A percentile compares a stretch with the other conserved stretches of the same genome.
Evolutionary conservation across 2,888 invertebrate genomes (phyloP).

Genomic region (Clostera curtula): DNA sequence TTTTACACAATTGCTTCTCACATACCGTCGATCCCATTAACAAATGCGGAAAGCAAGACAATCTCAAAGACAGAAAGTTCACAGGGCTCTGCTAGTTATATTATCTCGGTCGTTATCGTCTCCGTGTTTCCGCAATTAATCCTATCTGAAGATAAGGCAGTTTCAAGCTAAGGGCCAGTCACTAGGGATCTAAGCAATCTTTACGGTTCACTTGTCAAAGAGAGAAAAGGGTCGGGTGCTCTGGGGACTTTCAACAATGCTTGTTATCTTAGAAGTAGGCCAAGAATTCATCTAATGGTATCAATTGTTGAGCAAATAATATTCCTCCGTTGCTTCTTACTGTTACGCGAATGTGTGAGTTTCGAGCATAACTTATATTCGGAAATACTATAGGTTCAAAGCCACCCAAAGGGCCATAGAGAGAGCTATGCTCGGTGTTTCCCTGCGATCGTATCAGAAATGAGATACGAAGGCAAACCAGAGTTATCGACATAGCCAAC

Average conservation of each 20-base stretch:
- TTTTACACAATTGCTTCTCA: no score
- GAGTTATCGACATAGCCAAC: no score
- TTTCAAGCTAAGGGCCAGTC: slow-evolving; percentile 69
- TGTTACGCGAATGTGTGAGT: no score
- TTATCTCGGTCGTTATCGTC: slow-evolving; percentile 60
- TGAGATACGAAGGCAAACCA: no score
- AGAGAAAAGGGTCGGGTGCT: slow-evolving; percentile 69
- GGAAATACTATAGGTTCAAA: no score
- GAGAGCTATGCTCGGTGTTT: no score
- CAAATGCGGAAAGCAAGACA: slow-evolving; percentile 19
- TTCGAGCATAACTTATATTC: no score
- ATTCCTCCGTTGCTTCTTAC: no score
- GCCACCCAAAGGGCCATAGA: no score
- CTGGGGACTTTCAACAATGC: slow-evolving; percentile 73
- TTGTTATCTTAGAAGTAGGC: slow-evolving; percentile 71
- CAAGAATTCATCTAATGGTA: slow-evolving; percentile 66
- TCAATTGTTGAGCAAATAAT: slow-evolving; percentile 62
- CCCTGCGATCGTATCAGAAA: no score
- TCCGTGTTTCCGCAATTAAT: slow-evolving; percentile 72
- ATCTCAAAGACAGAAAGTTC: slow-evolving; percentile 27
- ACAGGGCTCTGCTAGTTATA: slow-evolving; percentile 53
- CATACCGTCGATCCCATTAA: no score
- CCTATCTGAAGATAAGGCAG: slow-evolving; percentile 67
- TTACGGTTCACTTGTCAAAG: slow-evolving; percentile 74
- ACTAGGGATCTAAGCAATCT: slow-evolving; percentile 72